These are phyloP conservation scores for Morone chrysops DNA, from an alignment of 2,113 vertebrate species.

Conservation along the genomic window DNA sequence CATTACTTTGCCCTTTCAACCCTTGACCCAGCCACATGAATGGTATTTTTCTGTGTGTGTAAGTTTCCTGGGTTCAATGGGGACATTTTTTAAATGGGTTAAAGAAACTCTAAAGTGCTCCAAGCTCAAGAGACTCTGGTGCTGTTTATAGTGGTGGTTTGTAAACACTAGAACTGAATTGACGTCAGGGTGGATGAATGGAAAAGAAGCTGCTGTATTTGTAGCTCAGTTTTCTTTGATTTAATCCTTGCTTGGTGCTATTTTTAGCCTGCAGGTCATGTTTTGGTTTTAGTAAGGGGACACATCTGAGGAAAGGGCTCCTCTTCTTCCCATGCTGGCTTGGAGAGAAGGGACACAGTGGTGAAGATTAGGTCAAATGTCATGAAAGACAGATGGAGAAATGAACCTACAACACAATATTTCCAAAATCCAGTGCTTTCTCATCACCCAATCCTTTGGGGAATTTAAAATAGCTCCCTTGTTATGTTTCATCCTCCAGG, in stretches of 20 bases:
- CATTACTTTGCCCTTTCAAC: conserved; percentile 5
- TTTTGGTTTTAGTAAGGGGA: conserved; percentile 46
- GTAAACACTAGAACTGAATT: conserved; percentile 5
- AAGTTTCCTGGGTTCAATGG: too few relatives aligned
- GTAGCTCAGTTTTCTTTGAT: conserved; percentile 3
- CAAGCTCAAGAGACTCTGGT: neutral
- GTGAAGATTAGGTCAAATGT: neutral
- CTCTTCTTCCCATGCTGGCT: conserved; percentile 42
- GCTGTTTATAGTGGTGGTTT: conserved; percentile 5
- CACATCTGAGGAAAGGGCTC: conserved; percentile 33
- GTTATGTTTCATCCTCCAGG: conserved; percentile 63
- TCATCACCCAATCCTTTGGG: conserved; percentile 25
- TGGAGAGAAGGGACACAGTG: neutral
- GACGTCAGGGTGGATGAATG: conserved; percentile 25
- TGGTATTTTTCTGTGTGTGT: neutral
- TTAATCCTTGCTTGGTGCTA: conserved; percentile 31
- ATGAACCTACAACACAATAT: neutral
- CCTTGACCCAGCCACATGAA: neutral
- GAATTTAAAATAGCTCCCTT: conserved; percentile 69
- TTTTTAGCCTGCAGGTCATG: conserved; percentile 58
- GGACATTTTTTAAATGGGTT: neutral
- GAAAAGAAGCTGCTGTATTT: neutral
- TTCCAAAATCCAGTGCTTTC: conserved; percentile 5
- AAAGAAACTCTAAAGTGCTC: neutral
- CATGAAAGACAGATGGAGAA: neutral